Percentiles rank a stretch among this genome's conserved stretches.
Evolutionary conservation across 1,140 invertebrate genomes (phyloP).

Genomic region (Zaprionus camerounensis): DNA sequence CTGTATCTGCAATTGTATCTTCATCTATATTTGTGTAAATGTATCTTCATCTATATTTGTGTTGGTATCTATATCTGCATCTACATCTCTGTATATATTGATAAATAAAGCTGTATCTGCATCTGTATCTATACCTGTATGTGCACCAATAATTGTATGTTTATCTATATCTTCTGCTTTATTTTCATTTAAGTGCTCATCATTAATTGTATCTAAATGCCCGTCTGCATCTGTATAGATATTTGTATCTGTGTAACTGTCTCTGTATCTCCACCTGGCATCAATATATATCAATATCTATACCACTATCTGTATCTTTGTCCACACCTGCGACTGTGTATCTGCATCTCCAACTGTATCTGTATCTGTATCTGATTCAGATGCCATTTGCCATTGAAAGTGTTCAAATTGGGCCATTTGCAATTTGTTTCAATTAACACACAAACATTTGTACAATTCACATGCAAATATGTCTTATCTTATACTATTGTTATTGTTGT

Average conservation of each 20-base stretch:
- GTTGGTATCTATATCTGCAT: neutral
- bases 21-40: neutral
- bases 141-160: too few species aligned
- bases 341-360: neutral
- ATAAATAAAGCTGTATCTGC: too few species aligned
- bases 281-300: neutral
- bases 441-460: constrained; percentile 29
- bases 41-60: neutral
- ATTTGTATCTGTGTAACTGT: neutral
- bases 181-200: neutral
- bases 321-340: neutral
- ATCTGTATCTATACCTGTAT: too few species aligned
- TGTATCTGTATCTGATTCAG: neutral
- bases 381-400: constrained; percentile 63
- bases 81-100: too few species aligned
- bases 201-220: neutral
- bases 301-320: neutral
- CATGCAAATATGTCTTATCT: neutral
- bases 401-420: constrained; percentile 53
- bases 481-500: neutral
- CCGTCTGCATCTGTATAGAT: neutral
- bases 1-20: neutral
- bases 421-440: constrained; percentile 51
- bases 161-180: neutral
- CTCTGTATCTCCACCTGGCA: neutral